A percentile compares a stretch with the other conserved stretches of the same genome.
phyloP scores from a whole-genome alignment of 2,888 invertebrate species.

The Epinotia nisella region DNA sequence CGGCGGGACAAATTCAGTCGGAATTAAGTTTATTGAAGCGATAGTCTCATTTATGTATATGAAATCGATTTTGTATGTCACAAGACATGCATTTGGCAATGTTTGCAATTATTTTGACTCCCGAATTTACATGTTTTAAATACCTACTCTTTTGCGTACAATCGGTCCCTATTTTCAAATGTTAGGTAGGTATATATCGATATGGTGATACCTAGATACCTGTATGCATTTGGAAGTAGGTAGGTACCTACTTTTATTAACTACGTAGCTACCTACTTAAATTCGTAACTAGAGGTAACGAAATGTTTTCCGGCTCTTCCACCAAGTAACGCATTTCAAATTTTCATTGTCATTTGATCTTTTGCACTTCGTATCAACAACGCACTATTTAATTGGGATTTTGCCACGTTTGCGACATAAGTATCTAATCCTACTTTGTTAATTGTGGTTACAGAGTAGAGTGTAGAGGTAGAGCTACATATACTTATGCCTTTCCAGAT shows the following conservation, averaged over 20 bases:
- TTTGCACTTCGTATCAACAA: too few relatives aligned
- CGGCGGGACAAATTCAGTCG: conserved; percentile 63
- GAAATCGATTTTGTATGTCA: conserved; percentile 43
- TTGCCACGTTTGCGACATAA: too few relatives aligned
- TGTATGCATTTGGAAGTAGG: background rate
- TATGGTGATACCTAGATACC: background rate
- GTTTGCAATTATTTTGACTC: background rate
- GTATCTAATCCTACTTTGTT: too few relatives aligned
- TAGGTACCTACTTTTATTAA: background rate
- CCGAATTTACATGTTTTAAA: background rate
- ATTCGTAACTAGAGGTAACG: background rate
- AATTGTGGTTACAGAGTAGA: too few relatives aligned
- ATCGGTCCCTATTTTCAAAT: background rate
- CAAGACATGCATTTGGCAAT: conserved; percentile 52
- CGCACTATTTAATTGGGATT: too few relatives aligned
- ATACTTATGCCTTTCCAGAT: too few relatives aligned
- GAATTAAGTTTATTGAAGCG: conserved; percentile 51
- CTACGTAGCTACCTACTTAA: background rate
- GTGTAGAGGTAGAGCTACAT: too few relatives aligned
- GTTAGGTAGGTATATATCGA: background rate
- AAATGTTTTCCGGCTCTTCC: too few relatives aligned
- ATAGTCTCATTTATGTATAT: conserved; percentile 50
- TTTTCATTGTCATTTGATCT: too few relatives aligned
- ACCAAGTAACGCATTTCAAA: too few relatives aligned
- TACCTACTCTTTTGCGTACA: conserved; percentile 2